phyloP scores from a whole-genome alignment of 2,113 vertebrate genomes.

The Aegithalos caudatus region DNA sequence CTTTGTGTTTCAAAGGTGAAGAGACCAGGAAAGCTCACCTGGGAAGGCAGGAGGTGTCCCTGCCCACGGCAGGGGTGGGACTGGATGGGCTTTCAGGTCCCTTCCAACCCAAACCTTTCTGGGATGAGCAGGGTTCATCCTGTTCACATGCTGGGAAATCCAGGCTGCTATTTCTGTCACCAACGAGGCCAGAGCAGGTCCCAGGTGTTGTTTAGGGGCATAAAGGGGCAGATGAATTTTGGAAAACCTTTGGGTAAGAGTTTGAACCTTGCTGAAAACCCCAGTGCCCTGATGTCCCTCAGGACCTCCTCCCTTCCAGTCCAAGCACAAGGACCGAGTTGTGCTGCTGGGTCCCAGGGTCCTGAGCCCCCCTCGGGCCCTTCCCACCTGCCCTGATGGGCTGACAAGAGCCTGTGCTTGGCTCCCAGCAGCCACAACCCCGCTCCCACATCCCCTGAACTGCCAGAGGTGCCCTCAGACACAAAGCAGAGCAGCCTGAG shows the following conservation, averaged over 20 bases:
- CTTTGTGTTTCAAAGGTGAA: not conserved
- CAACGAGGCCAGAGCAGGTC: not conserved
- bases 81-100: not conserved
- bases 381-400: rapidly evolving
- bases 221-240: not conserved
- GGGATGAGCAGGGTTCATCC: not conserved
- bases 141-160: rapidly evolving
- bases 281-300: rapidly evolving
- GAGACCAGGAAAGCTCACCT: not conserved
- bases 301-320: not conserved
- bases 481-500: not conserved
- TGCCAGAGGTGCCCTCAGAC: not conserved
- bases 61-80: not conserved
- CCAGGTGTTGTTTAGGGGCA: rapidly evolving
- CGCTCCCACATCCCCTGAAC: rapidly evolving
- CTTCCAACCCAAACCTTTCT: not conserved
- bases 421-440: not conserved
- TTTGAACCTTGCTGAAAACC: not conserved
- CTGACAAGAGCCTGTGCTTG: rapidly evolving
- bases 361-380: rapidly evolving
- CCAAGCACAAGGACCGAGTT: not conserved
- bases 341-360: not conserved
- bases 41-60: not conserved
- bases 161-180: not conserved
- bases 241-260: not conserved